Evolutionary conservation across 2,113 vertebrate genomes (phyloP).

Genomic region (Fukomys damarensis): DNA sequence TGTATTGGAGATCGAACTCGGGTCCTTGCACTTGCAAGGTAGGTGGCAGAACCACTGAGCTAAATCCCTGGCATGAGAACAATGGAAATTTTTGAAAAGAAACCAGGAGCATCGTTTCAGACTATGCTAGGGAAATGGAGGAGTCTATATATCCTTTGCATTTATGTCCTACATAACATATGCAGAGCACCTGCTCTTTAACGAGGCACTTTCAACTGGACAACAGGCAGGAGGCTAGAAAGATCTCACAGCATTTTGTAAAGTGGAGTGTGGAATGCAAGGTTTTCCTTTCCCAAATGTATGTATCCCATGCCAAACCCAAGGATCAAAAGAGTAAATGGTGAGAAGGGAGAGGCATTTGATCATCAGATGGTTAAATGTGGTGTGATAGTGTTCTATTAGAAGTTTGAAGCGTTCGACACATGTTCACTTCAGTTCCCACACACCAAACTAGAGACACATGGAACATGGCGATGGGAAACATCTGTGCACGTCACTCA

Average conservation of each 20-base stretch:
- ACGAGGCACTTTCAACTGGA: not conserved
- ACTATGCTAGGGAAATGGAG: not conserved
- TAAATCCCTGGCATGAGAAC: too few species aligned
- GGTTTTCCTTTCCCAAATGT: not conserved
- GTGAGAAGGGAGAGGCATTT: not conserved
- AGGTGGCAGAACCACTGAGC: too few species aligned
- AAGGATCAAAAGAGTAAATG: not conserved
- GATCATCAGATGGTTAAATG: not conserved
- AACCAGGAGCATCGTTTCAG: not conserved
- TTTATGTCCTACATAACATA: not conserved
- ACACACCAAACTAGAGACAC: constrained; percentile 19
- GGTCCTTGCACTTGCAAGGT: too few species aligned
- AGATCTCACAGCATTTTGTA: not conserved
- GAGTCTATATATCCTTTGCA: not conserved
- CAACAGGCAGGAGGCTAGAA: not conserved
- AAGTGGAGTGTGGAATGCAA: not conserved
- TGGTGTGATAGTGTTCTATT: not conserved
- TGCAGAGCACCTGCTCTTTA: not conserved
- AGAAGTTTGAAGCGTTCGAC: constrained; percentile 54
- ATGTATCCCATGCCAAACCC: not conserved
- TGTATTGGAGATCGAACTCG: too few species aligned
- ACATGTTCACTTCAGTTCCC: constrained; percentile 42
- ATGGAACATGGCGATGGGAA: not conserved
- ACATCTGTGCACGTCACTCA: not conserved
- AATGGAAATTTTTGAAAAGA: not conserved